Evolutionary conservation across 2,797 vertebrate genomes (phyloP).

Genomic region (Brachyrhaphis roseni): DNA sequence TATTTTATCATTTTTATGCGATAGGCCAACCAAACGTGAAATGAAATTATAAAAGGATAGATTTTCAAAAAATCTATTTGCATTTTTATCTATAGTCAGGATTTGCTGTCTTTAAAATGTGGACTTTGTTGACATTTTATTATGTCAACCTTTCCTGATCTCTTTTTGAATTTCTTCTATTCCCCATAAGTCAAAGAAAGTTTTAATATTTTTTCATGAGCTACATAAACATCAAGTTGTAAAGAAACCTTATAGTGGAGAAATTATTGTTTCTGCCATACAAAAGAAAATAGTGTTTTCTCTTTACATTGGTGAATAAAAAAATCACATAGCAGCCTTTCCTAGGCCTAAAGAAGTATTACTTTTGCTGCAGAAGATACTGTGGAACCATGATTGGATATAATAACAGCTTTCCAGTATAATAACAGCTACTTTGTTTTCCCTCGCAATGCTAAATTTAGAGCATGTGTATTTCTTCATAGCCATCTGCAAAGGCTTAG

Average conservation of each 20-base stretch:
- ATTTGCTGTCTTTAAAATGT: not conserved
- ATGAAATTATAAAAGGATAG: not conserved
- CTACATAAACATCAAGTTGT: not conserved
- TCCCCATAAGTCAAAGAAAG: not conserved
- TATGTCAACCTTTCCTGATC: not conserved
- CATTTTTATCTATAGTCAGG: not conserved
- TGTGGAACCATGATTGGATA: not conserved
- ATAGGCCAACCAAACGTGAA: not conserved
- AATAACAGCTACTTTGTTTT: not conserved
- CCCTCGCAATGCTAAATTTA: not conserved
- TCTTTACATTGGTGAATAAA: not conserved
- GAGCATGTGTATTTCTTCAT: not conserved
- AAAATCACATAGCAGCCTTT: not conserved
- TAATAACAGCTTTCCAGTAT: slow-evolving; percentile 1
- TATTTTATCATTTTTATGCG: not conserved
- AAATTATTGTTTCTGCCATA: not conserved
- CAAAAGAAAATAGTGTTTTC: not conserved
- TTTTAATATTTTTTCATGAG: not conserved
- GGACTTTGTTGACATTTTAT: not conserved
- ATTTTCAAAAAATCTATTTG: not conserved
- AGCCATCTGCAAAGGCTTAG: not conserved
- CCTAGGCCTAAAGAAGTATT: not conserved
- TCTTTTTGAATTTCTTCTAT: not conserved
- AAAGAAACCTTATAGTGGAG: not conserved
- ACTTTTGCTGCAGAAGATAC: not conserved